Conservation (phyloP, 2,797 vertebrate species). For the Varecia variegata region DNA sequence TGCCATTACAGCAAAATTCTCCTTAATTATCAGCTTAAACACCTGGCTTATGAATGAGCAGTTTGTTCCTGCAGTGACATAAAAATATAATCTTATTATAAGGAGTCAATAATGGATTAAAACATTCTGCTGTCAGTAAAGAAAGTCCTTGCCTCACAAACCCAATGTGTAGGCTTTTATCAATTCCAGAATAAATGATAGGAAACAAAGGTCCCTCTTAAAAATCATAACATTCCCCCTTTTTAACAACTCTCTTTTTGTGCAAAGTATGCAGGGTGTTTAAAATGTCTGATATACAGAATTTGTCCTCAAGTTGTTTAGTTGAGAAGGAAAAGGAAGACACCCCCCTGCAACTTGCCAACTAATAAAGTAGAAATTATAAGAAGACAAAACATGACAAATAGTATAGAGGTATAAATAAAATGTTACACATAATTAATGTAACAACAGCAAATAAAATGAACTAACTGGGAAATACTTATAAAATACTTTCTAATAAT, state of each 20-base stretch:
- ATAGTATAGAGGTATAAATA: background rate
- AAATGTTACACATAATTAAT: background rate
- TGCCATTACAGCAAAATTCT: background rate
- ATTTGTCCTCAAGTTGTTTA: background rate
- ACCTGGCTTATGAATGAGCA: background rate
- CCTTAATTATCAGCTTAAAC: background rate
- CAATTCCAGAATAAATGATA: background rate
- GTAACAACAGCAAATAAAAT: conserved; percentile 21
- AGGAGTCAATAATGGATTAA: background rate
- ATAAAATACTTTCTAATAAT: conserved; percentile 32
- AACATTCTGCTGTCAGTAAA: conserved; percentile 2
- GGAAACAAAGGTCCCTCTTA: background rate
- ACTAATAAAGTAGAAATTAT: conserved; percentile 36
- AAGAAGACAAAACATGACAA: background rate
- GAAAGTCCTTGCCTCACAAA: conserved; percentile 15
- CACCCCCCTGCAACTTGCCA: background rate
- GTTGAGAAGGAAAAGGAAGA: background rate
- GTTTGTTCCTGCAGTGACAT: background rate
- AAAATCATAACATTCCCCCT: background rate
- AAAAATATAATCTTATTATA: conserved; percentile 23
- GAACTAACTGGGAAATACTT: background rate
- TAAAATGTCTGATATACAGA: background rate
- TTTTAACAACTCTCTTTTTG: background rate
- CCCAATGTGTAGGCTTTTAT: background rate
- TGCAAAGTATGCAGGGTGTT: background rate